Evolutionary conservation across 2,113 vertebrate species (phyloP).

Genomic region (Trematocara macrostoma): DNA sequence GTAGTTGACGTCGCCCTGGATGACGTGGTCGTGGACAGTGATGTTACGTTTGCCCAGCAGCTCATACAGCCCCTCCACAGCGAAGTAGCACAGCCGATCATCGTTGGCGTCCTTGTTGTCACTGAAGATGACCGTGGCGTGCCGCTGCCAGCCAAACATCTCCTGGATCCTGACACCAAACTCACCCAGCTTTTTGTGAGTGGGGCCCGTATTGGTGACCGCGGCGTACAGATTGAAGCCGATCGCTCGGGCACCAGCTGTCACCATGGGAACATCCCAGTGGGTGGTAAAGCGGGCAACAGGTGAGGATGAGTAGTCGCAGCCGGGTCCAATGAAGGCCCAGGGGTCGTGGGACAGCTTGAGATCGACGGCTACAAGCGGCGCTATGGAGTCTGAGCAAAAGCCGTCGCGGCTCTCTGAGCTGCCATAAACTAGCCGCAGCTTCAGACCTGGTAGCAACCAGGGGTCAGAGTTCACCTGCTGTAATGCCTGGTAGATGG

Average conservation of each 20-base stretch:
- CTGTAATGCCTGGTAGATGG: conserved; percentile 72
- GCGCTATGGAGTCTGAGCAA: conserved; percentile 85
- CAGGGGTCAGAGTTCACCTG: conserved; percentile 68
- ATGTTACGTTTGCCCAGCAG: conserved; percentile 69
- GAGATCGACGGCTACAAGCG: conserved; percentile 82
- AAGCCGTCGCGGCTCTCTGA: conserved; percentile 77
- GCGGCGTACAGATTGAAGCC: conserved; percentile 74
- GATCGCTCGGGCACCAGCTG: conserved; percentile 78
- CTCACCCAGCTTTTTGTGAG: conserved; percentile 84
- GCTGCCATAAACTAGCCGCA: conserved; percentile 72
- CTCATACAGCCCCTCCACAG: conserved; percentile 80
- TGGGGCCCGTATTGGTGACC: conserved; percentile 84
- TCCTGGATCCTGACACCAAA: conserved; percentile 74
- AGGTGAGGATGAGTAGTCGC: conserved; percentile 81
- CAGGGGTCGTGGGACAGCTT: conserved; percentile 76
- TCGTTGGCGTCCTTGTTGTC: conserved; percentile 69
- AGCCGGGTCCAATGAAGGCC: conserved; percentile 85
- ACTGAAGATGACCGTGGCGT: conserved; percentile 76
- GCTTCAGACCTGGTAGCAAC: conserved; percentile 69
- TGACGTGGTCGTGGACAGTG: conserved; percentile 60
- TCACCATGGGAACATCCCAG: conserved; percentile 87
- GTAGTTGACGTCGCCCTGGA: conserved; percentile 67
- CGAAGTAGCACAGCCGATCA: conserved; percentile 81
- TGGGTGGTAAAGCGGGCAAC: conserved; percentile 83
- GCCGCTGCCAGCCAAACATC: conserved; percentile 77